phyloP scores from a whole-genome alignment of 1,140 invertebrate genomes.

The Melitaea cinxia region DNA sequence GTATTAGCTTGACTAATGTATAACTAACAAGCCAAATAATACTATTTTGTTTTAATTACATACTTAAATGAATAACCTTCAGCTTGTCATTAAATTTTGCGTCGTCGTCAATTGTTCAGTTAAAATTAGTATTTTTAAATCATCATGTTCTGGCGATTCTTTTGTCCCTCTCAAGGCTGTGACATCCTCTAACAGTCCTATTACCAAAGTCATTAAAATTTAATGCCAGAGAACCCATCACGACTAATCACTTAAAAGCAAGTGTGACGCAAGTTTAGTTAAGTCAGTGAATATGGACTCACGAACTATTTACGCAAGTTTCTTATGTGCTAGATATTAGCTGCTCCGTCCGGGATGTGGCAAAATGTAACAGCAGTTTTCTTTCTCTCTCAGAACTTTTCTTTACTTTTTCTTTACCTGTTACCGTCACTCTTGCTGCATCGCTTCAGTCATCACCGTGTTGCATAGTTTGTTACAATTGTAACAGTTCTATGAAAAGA shows the following conservation, averaged over 20 bases:
- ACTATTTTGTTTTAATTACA: constrained; percentile 38
- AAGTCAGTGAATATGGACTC: background rate
- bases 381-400: background rate
- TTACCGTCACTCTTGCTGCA: background rate
- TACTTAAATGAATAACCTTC: constrained; percentile 32
- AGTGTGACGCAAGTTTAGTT: constrained; percentile 5
- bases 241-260: constrained; percentile 15
- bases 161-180: constrained; percentile 17
- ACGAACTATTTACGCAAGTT: background rate
- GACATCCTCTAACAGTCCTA: constrained; percentile 12
- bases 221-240: constrained; percentile 21
- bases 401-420: background rate
- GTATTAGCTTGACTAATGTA: background rate
- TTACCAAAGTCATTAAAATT: constrained; percentile 21
- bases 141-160: constrained; percentile 16
- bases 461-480: too few species aligned
- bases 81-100: constrained; percentile 34
- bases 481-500: too few species aligned
- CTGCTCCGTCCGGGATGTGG: background rate
- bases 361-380: background rate
- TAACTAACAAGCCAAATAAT: background rate
- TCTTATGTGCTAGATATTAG: background rate
- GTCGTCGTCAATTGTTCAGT: constrained; percentile 26
- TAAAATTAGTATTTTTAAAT: constrained; percentile 31
- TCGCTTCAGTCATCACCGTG: too few species aligned